A percentile compares a stretch with the other conserved stretches of the same genome.
phyloP scores from a whole-genome alignment of 2,797 vertebrate genomes.

The Odontamblyopus rebecca region DNA sequence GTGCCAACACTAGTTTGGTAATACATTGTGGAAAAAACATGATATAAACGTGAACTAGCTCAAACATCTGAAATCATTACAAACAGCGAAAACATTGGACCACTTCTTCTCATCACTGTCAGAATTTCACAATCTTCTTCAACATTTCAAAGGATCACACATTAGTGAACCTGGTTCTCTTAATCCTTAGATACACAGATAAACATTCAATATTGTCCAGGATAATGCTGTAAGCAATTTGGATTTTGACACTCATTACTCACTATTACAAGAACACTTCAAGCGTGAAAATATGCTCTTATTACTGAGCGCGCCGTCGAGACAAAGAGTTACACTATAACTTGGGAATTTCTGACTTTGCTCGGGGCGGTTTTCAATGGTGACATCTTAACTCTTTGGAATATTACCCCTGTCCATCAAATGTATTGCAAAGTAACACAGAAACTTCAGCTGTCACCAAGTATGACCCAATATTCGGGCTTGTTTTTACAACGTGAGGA shows the following conservation, averaged over 20 bases:
- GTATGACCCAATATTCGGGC: conserved; percentile 43
- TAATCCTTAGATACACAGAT: conserved; percentile 24
- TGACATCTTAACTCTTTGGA: conserved; percentile 70
- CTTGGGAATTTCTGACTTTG: conserved; percentile 58
- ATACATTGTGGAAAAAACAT: too few species aligned
- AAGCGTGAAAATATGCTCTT: conserved; percentile 71
- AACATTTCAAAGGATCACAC: not conserved
- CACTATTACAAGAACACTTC: conserved; percentile 71
- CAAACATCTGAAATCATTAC: not conserved
- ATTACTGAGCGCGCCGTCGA: conserved; percentile 55
- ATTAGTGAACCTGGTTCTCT: not conserved
- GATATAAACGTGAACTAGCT: too few species aligned
- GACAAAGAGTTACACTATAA: conserved; percentile 77
- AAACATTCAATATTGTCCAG: conserved; percentile 40
- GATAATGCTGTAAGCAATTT: conserved; percentile 66
- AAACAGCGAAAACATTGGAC: not conserved
- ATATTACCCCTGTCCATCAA: conserved; percentile 80
- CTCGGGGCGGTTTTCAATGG: conserved; percentile 67
- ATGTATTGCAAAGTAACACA: conserved; percentile 59
- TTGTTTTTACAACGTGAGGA: conserved; percentile 48
- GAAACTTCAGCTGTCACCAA: conserved; percentile 55
- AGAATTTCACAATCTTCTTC: not conserved
- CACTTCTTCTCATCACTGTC: not conserved
- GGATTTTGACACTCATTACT: conserved; percentile 74
- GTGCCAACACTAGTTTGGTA: too few species aligned